These are phyloP conservation scores for Pogonomyrmex barbatus DNA, from an alignment of 1,140 invertebrate species.

Conservation along the genomic window DNA sequence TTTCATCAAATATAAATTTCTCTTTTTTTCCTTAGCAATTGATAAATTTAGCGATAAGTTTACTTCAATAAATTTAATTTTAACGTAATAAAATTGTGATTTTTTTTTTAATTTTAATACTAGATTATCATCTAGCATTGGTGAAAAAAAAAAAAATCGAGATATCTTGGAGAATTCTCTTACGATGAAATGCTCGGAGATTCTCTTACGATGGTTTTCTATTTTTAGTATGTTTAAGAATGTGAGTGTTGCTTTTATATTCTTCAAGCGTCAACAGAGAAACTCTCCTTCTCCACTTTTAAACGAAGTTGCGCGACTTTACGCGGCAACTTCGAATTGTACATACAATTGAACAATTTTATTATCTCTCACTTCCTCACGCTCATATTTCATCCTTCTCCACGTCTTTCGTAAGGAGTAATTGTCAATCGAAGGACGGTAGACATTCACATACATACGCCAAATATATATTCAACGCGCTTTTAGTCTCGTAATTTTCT, in stretches of 20 bases:
- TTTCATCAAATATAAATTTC: not conserved
- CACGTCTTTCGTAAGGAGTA: conserved; percentile 42
- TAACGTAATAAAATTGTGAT: not conserved
- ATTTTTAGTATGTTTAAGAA: conserved; percentile 22
- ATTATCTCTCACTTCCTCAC: conserved; percentile 41
- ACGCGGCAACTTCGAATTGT: conserved; percentile 40
- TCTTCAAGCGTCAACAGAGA: conserved; percentile 45
- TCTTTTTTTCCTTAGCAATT: not conserved
- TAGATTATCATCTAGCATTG: not conserved
- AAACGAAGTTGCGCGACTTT: conserved; percentile 39
- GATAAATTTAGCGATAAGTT: not conserved
- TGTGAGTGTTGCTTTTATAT: conserved; percentile 17
- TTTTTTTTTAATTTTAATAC: not conserved
- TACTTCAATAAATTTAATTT: not conserved
- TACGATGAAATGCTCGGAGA: not conserved
- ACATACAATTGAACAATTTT: conserved; percentile 59
- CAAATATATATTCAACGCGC: conserved; percentile 15
- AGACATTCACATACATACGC: not conserved
- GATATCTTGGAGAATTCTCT: not conserved
- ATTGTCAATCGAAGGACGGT: conserved; percentile 19
- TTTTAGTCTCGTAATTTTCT: conserved; percentile 26
- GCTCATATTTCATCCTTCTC: conserved; percentile 30
- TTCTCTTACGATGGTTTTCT: not conserved
- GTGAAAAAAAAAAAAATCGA: not conserved
- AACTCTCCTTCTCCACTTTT: not conserved